These are phyloP conservation scores for Saguinus midas DNA, from an alignment of 2,113 vertebrate species.

Conservation along the genomic window DNA sequence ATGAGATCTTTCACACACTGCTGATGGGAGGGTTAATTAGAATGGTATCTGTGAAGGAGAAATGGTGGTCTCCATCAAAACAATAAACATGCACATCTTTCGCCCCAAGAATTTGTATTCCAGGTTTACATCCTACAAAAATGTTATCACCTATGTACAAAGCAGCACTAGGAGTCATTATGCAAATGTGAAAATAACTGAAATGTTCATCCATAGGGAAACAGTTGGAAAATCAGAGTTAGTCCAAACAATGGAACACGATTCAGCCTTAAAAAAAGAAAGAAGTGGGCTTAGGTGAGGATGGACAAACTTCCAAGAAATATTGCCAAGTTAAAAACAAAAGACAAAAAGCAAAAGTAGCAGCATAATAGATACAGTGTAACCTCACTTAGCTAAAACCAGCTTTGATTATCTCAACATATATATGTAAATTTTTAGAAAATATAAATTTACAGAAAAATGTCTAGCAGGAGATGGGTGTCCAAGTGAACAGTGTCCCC, in stretches of 20 bases:
- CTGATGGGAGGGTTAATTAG: not conserved
- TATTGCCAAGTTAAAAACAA: not conserved
- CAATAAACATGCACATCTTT: not conserved
- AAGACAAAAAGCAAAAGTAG: not conserved
- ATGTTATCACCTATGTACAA: not conserved
- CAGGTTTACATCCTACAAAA: not conserved
- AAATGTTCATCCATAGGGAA: not conserved
- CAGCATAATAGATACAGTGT: not conserved
- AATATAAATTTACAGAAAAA: not conserved
- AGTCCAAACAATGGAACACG: not conserved
- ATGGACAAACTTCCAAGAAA: not conserved
- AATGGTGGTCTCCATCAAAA: not conserved
- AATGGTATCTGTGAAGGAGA: not conserved
- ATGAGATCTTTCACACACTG: not conserved
- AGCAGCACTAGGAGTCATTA: not conserved
- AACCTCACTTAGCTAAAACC: not conserved
- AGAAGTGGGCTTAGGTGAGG: not conserved
- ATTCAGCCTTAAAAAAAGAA: conserved; percentile 22
- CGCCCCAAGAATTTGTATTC: not conserved
- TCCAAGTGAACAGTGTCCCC: not conserved
- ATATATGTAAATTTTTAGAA: not conserved
- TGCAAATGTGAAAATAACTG: not conserved
- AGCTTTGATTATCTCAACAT: not conserved
- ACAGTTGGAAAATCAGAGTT: not conserved
- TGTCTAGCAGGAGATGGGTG: not conserved